Percentiles rank a stretch among this genome's conserved stretches.
These are phyloP conservation scores for Numida meleagris DNA, from an alignment of 2,113 vertebrate species.

Conservation along the genomic window DNA sequence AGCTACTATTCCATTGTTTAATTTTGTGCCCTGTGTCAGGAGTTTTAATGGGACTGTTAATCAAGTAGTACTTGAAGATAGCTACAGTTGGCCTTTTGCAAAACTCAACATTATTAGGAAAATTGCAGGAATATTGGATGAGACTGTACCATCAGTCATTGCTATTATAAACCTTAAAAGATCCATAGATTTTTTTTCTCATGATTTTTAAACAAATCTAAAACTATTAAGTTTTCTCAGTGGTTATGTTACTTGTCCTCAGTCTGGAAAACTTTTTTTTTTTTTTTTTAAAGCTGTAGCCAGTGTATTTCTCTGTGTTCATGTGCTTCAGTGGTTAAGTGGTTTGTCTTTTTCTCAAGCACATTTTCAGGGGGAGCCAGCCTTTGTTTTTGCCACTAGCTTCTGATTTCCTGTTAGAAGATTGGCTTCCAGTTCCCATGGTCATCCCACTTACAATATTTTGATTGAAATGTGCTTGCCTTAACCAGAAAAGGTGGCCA, in stretches of 20 bases:
- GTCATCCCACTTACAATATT: not conserved
- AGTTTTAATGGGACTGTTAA: not conserved
- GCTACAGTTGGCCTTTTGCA: not conserved
- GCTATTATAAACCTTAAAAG: not conserved
- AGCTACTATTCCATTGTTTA: not conserved
- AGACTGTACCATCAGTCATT: not conserved
- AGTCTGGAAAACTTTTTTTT: not conserved
- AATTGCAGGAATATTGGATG: not conserved
- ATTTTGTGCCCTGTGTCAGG: not conserved
- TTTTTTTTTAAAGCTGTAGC: not conserved
- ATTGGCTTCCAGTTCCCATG: not conserved
- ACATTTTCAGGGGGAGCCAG: not conserved
- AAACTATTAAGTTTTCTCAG: not conserved
- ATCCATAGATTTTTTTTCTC: not conserved
- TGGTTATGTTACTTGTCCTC: not conserved
- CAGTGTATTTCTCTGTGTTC: not conserved
- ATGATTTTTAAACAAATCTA: not conserved
- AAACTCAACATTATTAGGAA: not conserved
- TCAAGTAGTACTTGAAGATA: not conserved
- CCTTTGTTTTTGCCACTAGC: not conserved
- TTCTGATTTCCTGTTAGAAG: not conserved
- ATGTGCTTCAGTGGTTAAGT: not conserved
- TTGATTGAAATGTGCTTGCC: not conserved
- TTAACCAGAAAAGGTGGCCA: not conserved
- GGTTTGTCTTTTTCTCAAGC: accelerated